Evolutionary conservation across 2,113 vertebrate species (phyloP), one percentile per base, ranked within the genome.

Genomic region (Siniperca knerii): DNA sequence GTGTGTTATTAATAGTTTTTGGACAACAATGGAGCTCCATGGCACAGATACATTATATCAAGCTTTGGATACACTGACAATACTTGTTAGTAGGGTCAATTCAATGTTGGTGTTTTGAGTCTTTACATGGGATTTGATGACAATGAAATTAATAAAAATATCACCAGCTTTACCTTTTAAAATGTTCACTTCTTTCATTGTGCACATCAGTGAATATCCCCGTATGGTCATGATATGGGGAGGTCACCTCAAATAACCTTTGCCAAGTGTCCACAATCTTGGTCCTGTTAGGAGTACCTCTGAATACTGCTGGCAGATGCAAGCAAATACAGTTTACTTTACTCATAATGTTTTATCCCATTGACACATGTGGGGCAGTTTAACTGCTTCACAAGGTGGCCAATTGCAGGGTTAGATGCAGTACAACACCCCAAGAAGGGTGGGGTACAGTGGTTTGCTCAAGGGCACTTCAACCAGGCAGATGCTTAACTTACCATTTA

Each of bases 181-280:
- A 57, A 46, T 44, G 40, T 46, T n/a, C 21, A 15, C 23, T 48
- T 68, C 18, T 18, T 8, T 52, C 46, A 70, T 2, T 23, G 6
- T 23, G 0, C 1, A n/a, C 6, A 9, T 62, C 40, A 75, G 6
- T 23, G 3, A 44, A 35, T 18, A 42, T 29, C 4, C 46, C 9
- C n/a, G 29, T 13, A 15, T 29, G 15, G 35, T 6, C 25, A 29
- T 4, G 3, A 23, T 3, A 8, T 15, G 35, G 64, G 64, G 16
- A 48, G 9, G 40, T 79, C 16, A 54, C 35, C 44, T 70, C 16
- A 54, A 29, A 71, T 62, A 71, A 71, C 77, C 67, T 25, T 16
- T 48, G 65, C 25, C 4, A 46, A 58, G 52, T 46, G 33, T 21
- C 8, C 46, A 20, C 44, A 48, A 10, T 25, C 50, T 70, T 20